Evolutionary conservation across 2,888 invertebrate genomes (phyloP).

Genomic region (Bhutanitis thaidina): DNA sequence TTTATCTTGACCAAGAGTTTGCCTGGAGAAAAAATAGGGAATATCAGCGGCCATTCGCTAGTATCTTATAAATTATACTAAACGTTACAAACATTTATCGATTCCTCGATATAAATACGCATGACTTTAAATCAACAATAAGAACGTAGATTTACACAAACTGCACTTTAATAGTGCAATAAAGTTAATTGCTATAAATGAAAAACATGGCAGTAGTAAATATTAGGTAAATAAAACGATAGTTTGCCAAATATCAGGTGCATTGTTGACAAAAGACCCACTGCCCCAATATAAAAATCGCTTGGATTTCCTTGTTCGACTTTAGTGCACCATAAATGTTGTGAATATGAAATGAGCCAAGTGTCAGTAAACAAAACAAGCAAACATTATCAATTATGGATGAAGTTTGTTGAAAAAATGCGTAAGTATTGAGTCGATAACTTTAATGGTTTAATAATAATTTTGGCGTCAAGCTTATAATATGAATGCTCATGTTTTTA

Average conservation of each 20-base stretch:
- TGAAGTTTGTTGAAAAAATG: slow-evolving; percentile 1
- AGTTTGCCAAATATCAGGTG: slow-evolving; percentile 9
- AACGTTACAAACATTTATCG: background rate
- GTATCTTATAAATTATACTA: no score
- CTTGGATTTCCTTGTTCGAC: slow-evolving; percentile 20
- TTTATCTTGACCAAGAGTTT: no score
- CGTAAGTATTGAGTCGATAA: background rate
- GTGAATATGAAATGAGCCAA: slow-evolving; percentile 53
- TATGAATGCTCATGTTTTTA: slow-evolving; percentile 2
- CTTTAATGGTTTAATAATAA: background rate
- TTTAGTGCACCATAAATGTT: slow-evolving; percentile 38
- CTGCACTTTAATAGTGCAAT: slow-evolving; percentile 8
- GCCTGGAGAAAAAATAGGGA: no score
- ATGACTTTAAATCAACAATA: slow-evolving; percentile 7
- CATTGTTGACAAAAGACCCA: slow-evolving; percentile 26
- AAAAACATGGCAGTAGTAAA: slow-evolving; percentile 1
- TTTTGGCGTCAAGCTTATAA: no score
- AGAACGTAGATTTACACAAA: slow-evolving; percentile 1
- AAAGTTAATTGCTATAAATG: slow-evolving; percentile 5
- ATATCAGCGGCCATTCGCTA: no score
- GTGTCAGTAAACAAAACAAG: slow-evolving; percentile 30
- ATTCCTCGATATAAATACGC: background rate
- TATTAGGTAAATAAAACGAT: slow-evolving; percentile 4
- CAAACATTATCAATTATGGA: slow-evolving; percentile 36
- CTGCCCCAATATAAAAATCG: slow-evolving; percentile 37